A percentile compares a stretch with the other conserved stretches of the same genome.
Evolutionary conservation across 2,797 vertebrate species (phyloP).

Genomic region (Pachyuromys duprasi): DNA sequence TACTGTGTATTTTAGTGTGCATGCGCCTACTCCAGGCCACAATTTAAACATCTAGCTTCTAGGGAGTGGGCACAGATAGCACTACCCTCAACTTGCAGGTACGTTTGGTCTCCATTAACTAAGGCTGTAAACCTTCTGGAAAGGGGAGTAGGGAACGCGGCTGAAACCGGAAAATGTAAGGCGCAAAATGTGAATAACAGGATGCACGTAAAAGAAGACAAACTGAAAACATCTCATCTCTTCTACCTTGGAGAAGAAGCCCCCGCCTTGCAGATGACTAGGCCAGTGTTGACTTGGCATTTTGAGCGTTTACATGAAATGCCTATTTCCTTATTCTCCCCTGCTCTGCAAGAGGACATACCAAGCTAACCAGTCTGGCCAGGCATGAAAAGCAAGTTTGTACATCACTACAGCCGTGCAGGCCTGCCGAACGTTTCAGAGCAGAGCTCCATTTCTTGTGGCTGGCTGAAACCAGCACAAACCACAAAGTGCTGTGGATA

Average conservation of each 20-base stretch:
- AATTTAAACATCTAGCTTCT: not conserved
- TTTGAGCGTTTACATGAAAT: not conserved
- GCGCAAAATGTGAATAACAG: not conserved
- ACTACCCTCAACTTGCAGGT: not conserved
- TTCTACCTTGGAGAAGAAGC: not conserved
- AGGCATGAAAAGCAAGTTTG: not conserved
- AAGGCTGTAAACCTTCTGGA: not conserved
- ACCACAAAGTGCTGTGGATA: not conserved
- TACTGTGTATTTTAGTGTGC: not conserved
- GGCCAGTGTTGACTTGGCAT: not conserved
- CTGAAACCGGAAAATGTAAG: not conserved
- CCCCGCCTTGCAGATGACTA: not conserved
- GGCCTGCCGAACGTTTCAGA: not conserved
- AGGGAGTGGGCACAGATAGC: not conserved
- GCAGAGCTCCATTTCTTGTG: not conserved
- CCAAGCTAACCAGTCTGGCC: not conserved
- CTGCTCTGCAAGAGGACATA: not conserved
- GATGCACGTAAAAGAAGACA: not conserved
- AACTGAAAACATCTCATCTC: not conserved
- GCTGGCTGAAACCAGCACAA: not conserved
- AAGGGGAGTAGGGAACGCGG: not conserved
- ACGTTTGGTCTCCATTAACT: not conserved
- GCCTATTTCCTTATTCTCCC: not conserved
- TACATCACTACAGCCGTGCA: not conserved
- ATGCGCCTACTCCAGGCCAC: not conserved